A percentile compares a stretch with the other conserved stretches of the same genome.
Evolutionary conservation across 2,797 vertebrate species (phyloP).

Genomic region (Acestrorhynchus altus): DNA sequence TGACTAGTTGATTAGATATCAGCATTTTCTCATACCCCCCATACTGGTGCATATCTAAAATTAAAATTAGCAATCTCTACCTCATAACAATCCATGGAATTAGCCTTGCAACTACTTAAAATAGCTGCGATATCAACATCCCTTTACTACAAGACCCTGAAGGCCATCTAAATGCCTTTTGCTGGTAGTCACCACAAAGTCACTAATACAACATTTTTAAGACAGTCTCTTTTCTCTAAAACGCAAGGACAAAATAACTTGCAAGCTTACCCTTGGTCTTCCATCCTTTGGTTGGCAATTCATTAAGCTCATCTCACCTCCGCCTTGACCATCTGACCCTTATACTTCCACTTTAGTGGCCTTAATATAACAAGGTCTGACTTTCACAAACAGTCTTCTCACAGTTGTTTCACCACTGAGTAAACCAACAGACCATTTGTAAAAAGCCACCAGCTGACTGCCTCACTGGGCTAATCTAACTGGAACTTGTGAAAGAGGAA

Average conservation of each 20-base stretch:
- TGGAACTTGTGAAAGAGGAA: constrained; percentile 16
- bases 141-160: background rate
- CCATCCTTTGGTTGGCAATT: background rate
- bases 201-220: background rate
- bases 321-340: background rate
- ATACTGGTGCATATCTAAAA: too few relatives aligned
- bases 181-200: background rate
- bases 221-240: background rate
- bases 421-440: constrained; percentile 7
- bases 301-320: constrained; percentile 12
- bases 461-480: constrained; percentile 7
- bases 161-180: background rate
- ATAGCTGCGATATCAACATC: background rate
- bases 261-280: background rate
- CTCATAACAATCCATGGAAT: background rate
- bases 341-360: background rate
- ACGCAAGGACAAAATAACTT: background rate
- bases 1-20: too few relatives aligned
- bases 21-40: too few relatives aligned
- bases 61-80: too few relatives aligned
- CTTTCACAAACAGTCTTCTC: background rate
- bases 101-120: background rate
- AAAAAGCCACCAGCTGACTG: constrained; percentile 19
- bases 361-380: background rate
- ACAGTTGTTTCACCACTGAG: background rate